Percentiles rank a stretch among this genome's conserved stretches.
phyloP scores from a whole-genome alignment of 2,888 invertebrate species.

The Ametastegia equiseti region DNA sequence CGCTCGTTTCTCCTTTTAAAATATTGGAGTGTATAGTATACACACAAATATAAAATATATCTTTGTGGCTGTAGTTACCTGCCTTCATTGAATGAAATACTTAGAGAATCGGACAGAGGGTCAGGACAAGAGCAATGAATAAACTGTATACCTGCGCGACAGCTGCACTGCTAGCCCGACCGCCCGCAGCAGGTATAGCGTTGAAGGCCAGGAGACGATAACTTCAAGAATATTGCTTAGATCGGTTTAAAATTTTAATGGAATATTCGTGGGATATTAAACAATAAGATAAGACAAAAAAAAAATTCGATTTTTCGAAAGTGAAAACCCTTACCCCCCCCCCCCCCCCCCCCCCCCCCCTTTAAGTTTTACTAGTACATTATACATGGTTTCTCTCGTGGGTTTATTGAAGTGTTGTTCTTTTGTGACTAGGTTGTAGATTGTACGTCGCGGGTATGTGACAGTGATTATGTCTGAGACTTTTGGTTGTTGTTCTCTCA shows the following conservation, averaged over 20 bases:
- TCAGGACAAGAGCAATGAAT: slow-evolving; percentile 47
- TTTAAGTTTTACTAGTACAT: too few species aligned
- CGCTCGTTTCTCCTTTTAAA: slow-evolving; percentile 49
- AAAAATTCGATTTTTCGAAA: too few species aligned
- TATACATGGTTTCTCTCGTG: background rate
- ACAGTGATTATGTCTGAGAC: too few species aligned
- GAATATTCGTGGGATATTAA: slow-evolving; percentile 7
- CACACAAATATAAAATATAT: slow-evolving; percentile 50
- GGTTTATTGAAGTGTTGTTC: background rate
- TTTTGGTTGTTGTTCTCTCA: too few species aligned
- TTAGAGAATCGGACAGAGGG: slow-evolving; percentile 39
- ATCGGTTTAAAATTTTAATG: slow-evolving; percentile 18
- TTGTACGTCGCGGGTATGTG: too few species aligned
- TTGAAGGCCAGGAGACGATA: slow-evolving; percentile 26
- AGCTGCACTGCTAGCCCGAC: slow-evolving; percentile 26
- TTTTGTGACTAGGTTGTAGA: too few species aligned
- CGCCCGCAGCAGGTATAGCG: slow-evolving; percentile 24
- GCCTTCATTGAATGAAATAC: slow-evolving; percentile 43
- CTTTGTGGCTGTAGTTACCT: slow-evolving; percentile 47
- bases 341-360: too few species aligned
- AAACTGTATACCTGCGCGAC: slow-evolving; percentile 20
- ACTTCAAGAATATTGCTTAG: slow-evolving; percentile 15
- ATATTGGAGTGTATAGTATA: slow-evolving; percentile 47
- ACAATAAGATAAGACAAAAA: slow-evolving; percentile 28
- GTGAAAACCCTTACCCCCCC: slow-evolving; percentile 22